These are phyloP conservation scores for Drosophila lutescens DNA, from an alignment of 2,888 invertebrate species.

Conservation along the genomic window DNA sequence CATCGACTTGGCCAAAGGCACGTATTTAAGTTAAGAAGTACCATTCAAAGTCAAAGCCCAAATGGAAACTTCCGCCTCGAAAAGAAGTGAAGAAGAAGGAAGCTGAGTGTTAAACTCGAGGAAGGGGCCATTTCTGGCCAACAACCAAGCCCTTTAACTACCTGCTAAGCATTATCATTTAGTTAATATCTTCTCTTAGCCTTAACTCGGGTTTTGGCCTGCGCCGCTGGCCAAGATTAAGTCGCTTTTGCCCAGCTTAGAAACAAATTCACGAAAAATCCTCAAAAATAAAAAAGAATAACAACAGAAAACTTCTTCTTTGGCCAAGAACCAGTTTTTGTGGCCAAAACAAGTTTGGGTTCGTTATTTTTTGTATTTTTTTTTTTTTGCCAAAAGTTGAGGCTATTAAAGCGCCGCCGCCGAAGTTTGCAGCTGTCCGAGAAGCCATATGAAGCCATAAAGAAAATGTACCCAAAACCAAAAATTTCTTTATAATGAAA, in stretches of 20 bases:
- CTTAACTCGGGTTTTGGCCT: conserved; percentile 29
- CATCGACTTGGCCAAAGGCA: conserved; percentile 43
- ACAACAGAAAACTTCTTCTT: conserved; percentile 49
- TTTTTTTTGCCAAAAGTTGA: conserved; percentile 55
- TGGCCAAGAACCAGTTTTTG: conserved; percentile 69
- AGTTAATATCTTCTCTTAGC: conserved; percentile 59
- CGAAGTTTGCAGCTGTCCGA: conserved; percentile 74
- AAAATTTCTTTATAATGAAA: conserved; percentile 67
- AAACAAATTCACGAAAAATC: conserved; percentile 73
- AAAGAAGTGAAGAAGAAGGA: conserved; percentile 2
- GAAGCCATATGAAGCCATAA: conserved; percentile 75
- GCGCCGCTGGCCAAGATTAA: conserved; percentile 58
- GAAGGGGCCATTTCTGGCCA: conserved; percentile 22
- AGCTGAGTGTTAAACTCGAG: conserved; percentile 6
- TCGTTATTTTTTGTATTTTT: conserved; percentile 15
- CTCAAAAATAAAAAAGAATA: conserved; percentile 41
- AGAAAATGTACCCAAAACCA: conserved; percentile 60
- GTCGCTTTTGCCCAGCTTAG: conserved; percentile 77
- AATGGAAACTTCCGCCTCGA: conserved; percentile 51
- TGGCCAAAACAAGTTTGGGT: conserved; percentile 63
- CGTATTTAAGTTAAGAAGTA: conserved; percentile 50
- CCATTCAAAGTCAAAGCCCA: conserved; percentile 49
- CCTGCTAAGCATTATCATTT: conserved; percentile 67
- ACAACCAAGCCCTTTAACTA: conserved; percentile 39
- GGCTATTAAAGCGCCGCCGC: conserved; percentile 71